phyloP scores from a whole-genome alignment of 2,888 invertebrate species.

The Tenthredo notha region DNA sequence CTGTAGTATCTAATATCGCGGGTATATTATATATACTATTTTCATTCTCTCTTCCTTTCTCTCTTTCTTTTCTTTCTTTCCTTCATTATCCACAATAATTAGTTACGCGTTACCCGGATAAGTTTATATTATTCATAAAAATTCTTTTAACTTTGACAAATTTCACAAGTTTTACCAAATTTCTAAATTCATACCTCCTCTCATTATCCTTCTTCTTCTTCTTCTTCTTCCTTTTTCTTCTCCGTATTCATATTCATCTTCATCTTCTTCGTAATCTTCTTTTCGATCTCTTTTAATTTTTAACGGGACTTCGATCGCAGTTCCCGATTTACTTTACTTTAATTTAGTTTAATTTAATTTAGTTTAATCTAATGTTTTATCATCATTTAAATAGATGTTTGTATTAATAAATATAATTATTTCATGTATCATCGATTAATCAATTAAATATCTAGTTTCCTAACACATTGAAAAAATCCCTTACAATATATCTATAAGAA shows the following conservation, averaged over 20 bases:
- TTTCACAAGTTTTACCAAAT: not conserved
- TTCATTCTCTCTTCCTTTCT: not conserved
- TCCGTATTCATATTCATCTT: not conserved
- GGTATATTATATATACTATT: not conserved
- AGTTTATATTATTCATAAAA: not conserved
- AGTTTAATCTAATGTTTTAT: not conserved
- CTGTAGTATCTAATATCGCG: not conserved
- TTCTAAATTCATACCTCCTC: constrained; percentile 1
- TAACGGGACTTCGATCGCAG: constrained; percentile 32
- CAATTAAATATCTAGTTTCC: constrained; percentile 72
- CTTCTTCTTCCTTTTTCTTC: not conserved
- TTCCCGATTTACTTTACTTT: constrained; percentile 20
- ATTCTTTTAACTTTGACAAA: constrained; percentile 3
- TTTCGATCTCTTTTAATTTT: not conserved
- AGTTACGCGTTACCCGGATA: constrained; percentile 44
- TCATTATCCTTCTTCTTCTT: too few relatives aligned
- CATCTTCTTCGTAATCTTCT: not conserved
- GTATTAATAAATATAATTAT: constrained; percentile 20
- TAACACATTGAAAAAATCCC: constrained; percentile 76
- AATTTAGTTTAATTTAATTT: not conserved
- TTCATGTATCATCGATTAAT: not conserved
- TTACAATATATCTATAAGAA: constrained; percentile 60
- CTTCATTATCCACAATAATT: constrained; percentile 10
- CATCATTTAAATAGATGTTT: constrained; percentile 4
- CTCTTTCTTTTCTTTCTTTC: not conserved